Conservation (phyloP, 2,113 vertebrate genomes). For the Bothrops jararaca region DNA sequence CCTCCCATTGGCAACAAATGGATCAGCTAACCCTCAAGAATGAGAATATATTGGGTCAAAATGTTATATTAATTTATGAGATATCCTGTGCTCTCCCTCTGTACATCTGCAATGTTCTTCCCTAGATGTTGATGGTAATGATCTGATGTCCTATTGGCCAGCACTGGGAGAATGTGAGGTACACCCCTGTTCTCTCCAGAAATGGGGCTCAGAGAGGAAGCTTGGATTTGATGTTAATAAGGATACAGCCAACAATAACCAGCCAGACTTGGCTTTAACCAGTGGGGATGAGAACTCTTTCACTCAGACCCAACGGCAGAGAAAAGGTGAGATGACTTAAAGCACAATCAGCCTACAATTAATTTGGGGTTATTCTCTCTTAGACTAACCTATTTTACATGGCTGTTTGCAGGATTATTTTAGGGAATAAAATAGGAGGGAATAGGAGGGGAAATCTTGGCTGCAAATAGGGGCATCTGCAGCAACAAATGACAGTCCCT, state of each 20-base stretch:
- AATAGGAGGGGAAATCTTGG: too few species aligned
- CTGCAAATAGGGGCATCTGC: too few species aligned
- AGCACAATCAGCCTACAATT: neutral
- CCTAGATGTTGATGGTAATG: constrained; percentile 94
- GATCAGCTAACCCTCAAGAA: neutral
- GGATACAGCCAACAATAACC: constrained; percentile 94
- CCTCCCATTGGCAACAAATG: neutral
- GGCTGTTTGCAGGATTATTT: neutral
- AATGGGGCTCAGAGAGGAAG: constrained; percentile 95
- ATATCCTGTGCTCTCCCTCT: constrained; percentile 7
- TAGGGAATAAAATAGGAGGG: neutral
- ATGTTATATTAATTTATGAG: neutral
- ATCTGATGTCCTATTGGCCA: constrained; percentile 95
- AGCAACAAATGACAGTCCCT: too few species aligned
- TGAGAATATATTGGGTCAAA: neutral
- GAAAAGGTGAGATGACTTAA: constrained; percentile 80
- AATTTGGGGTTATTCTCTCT: neutral
- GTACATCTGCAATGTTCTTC: constrained; percentile 27
- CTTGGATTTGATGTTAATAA: constrained; percentile 90
- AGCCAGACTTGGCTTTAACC: constrained; percentile 84
- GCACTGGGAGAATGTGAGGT: constrained; percentile 88
- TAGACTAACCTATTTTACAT: neutral
- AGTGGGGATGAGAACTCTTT: constrained; percentile 92
- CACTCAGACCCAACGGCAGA: constrained; percentile 83
- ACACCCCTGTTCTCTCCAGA: constrained; percentile 85